Evolutionary conservation across 2,888 invertebrate species (phyloP), one percentile per base, ranked within the genome.

Genomic region (Neoaliturus tenellus): DNA sequence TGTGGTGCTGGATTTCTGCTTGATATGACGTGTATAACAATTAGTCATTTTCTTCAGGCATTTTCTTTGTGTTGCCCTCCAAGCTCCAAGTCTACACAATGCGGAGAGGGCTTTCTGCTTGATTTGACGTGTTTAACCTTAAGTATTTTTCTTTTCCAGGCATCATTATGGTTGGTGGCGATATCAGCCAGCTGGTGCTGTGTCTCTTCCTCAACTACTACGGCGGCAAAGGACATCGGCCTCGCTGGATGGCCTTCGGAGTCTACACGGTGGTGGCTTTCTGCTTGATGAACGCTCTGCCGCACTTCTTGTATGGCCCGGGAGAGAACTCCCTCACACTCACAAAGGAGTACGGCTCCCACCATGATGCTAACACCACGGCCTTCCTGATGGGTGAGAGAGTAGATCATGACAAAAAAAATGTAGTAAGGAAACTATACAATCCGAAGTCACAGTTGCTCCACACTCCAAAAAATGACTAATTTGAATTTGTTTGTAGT

Each of bases 121-220:
- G n/a, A n/a, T n/a, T n/a, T n/a, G n/a, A n/a, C n/a, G n/a, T n/a
- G n/a, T n/a, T n/a, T n/a, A n/a, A n/a, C n/a, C n/a, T n/a, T n/a
- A n/a, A n/a, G n/a, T n/a, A 6, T 35, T 35, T 81, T 82, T 33
- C 41, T 51, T 62, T 89, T 89, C 31, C 87, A 93, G 93, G 95
- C 84, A 91, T 95, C 86, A 94, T 95, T 87, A 93, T 94, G 71
- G 93, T 95, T 83, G 95, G 95, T 39, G 95, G 95, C 89, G 95
- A 95, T 89, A 93, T 95, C 86, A 95, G 94, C 87, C 94, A 94
- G 89, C 91, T 95, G 84, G 91, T 95, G 86, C 93, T 94, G 28
- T 94, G 94, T 0, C 92, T 94, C 17, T 91, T 93, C 41, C 89
- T 95, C 85, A 94, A 94, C 85, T 95, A 95, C 88, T 95, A 95